Evolutionary conservation across 2,888 invertebrate genomes (phyloP).

Genomic region (Rhopalosiphum nymphaeae): DNA sequence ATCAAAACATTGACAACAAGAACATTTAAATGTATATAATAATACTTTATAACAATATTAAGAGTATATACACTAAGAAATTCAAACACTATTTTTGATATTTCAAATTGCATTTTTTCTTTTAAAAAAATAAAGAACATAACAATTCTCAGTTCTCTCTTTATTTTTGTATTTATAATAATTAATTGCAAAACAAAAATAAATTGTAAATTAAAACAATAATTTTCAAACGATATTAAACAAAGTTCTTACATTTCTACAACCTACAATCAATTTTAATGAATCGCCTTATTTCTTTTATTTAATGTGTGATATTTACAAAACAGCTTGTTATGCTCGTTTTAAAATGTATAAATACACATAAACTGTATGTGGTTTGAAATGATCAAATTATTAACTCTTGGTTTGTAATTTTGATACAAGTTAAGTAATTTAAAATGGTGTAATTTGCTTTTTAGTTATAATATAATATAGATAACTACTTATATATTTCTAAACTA

Average conservation of each 20-base stretch:
- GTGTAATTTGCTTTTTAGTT: neutral
- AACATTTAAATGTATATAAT: neutral
- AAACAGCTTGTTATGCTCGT: neutral
- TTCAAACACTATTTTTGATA: neutral
- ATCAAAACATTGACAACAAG: neutral
- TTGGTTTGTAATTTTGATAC: neutral
- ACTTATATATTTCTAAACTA: slow-evolving; percentile 22
- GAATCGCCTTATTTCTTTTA: neutral
- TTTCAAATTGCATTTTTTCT: neutral
- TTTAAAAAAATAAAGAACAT: neutral
- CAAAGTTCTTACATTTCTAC: neutral
- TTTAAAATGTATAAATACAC: neutral
- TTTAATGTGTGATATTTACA: neutral
- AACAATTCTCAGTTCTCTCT: neutral
- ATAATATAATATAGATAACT: neutral
- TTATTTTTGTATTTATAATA: neutral
- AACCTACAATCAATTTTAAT: neutral
- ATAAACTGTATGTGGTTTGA: neutral
- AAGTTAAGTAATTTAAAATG: slow-evolving; percentile 32
- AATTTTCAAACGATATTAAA: neutral
- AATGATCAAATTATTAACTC: neutral
- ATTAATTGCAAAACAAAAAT: neutral
- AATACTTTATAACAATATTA: neutral
- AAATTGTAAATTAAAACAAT: neutral
- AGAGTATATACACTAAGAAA: neutral